These are phyloP conservation scores for Irena cyanogastra DNA, from an alignment of 2,113 vertebrate genomes.

Conservation along the genomic window DNA sequence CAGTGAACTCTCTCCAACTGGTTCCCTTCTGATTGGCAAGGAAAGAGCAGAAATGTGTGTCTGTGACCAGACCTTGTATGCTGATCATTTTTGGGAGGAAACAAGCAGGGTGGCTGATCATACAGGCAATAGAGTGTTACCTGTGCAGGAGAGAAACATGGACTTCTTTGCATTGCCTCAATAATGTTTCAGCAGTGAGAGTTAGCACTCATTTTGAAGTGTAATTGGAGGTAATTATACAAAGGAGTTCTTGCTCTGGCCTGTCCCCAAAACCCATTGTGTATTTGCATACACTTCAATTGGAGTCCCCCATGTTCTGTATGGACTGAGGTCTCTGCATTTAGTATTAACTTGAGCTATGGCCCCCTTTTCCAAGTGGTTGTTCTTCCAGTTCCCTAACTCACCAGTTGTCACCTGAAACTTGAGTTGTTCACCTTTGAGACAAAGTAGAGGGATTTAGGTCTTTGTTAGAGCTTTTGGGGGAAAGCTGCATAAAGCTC, in stretches of 20 bases:
- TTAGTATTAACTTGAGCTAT: background rate
- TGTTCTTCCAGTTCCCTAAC: background rate
- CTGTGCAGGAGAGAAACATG: background rate
- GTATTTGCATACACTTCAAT: background rate
- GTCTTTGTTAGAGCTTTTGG: background rate
- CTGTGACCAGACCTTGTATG: background rate
- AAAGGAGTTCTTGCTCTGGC: background rate
- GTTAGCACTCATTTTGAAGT: background rate
- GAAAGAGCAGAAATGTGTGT: background rate
- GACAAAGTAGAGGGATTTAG: background rate
- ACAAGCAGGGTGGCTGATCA: background rate
- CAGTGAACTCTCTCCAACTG: background rate
- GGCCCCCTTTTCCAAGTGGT: background rate
- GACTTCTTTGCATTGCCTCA: background rate
- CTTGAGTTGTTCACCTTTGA: background rate
- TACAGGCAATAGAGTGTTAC: background rate
- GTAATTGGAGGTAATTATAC: background rate
- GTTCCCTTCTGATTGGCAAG: constrained; percentile 14
- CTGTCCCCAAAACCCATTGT: background rate
- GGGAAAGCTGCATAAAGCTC: background rate
- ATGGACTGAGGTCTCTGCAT: background rate
- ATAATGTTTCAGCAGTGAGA: background rate
- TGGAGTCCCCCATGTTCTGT: background rate
- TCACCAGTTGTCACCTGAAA: background rate
- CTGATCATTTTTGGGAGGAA: background rate